Evolutionary conservation across 2,888 invertebrate genomes (phyloP).

Genomic region (Rotaria macrura): DNA sequence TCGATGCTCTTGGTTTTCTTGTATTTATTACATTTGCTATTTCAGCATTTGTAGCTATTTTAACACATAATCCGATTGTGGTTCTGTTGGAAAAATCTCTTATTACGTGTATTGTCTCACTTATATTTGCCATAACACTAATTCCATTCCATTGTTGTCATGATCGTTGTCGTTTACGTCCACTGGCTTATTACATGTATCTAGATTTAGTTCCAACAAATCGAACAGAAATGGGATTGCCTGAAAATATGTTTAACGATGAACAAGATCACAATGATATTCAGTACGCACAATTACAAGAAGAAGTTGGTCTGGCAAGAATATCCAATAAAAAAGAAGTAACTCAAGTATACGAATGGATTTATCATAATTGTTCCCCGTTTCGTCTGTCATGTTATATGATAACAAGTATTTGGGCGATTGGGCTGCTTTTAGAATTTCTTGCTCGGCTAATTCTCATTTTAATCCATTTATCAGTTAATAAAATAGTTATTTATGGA

Average conservation of each 20-base stretch:
- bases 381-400: neutral
- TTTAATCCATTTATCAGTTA: neutral
- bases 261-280: neutral
- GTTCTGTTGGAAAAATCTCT: neutral
- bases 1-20: neutral
- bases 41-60: neutral
- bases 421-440: neutral
- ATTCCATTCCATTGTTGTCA: neutral
- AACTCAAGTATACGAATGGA: neutral
- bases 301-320: too few relatives aligned
- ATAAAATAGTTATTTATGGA: neutral
- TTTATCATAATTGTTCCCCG: neutral
- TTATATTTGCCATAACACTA: neutral
- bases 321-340: conserved; percentile 3
- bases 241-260: neutral
- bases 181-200: neutral
- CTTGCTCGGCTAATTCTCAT: too few relatives aligned
- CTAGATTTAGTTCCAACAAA: neutral
- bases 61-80: neutral
- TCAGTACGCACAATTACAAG: neutral
- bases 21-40: neutral
- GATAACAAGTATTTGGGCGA: neutral
- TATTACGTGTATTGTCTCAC: neutral
- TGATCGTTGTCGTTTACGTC: neutral
- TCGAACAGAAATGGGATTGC: neutral